Percentiles rank a stretch among this genome's conserved stretches.
These are phyloP conservation scores for Semotilus atromaculatus DNA, from an alignment of 2,797 vertebrate genomes.

Conservation along the genomic window DNA sequence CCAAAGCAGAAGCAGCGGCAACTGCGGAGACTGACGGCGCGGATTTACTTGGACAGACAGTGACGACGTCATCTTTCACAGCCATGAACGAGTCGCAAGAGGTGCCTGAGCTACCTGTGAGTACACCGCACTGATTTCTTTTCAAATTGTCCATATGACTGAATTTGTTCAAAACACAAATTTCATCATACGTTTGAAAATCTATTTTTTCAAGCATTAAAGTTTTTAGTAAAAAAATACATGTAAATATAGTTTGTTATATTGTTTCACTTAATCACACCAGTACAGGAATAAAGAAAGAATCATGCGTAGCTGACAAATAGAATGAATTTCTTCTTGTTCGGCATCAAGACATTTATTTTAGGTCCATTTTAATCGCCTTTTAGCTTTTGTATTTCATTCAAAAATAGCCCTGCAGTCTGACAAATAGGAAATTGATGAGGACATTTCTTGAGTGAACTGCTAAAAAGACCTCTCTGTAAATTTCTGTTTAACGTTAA, in stretches of 20 bases:
- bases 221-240: not conserved
- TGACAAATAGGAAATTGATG: not conserved
- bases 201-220: no score
- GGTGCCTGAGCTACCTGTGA: slow-evolving; percentile 88
- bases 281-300: not conserved
- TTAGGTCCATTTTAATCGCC: not conserved
- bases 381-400: not conserved
- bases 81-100: slow-evolving; percentile 91
- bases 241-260: no score
- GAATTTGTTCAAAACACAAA: not conserved
- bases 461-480: no score
- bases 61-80: slow-evolving; percentile 69
- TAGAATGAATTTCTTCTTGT: not conserved
- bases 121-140: slow-evolving; percentile 61
- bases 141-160: not conserved
- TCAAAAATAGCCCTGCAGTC: not conserved
- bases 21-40: slow-evolving; percentile 63
- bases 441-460: not conserved
- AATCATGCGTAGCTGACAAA: not conserved
- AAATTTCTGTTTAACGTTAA: not conserved
- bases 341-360: not conserved
- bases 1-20: slow-evolving; percentile 57
- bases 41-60: slow-evolving; percentile 40
- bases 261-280: not conserved
- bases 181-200: no score